Evolutionary conservation across 2,888 invertebrate genomes (phyloP).

Genomic region (Drosophila putrida): DNA sequence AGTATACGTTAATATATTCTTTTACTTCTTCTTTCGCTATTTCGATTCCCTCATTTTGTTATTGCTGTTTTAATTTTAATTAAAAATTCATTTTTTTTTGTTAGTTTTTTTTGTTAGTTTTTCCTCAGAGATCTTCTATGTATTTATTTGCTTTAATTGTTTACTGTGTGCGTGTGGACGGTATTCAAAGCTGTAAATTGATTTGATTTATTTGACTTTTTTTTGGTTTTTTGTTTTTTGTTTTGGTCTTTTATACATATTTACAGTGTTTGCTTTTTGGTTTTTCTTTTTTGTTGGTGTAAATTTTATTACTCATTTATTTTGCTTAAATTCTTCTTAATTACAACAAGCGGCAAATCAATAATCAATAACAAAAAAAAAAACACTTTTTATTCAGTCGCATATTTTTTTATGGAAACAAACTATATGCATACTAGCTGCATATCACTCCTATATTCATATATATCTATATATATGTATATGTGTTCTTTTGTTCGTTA

Average conservation of each 20-base stretch:
- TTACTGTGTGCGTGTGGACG: slow-evolving; percentile 81
- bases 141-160: slow-evolving; percentile 51
- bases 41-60: slow-evolving; percentile 3
- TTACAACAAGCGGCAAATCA: slow-evolving; percentile 79
- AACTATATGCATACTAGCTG: slow-evolving; percentile 43
- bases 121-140: slow-evolving; percentile 37
- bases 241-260: slow-evolving; percentile 47
- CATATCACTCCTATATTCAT: slow-evolving; percentile 28
- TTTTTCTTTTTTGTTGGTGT: slow-evolving; percentile 45
- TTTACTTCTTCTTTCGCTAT: not conserved
- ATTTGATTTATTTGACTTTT: slow-evolving; percentile 66
- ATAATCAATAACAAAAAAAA: slow-evolving; percentile 47
- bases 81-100: slow-evolving; percentile 30
- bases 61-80: slow-evolving; percentile 13
- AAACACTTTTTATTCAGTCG: slow-evolving; percentile 75
- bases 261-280: slow-evolving; percentile 45
- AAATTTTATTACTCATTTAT: slow-evolving; percentile 54
- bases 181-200: slow-evolving; percentile 80
- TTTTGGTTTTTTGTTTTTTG: slow-evolving; percentile 40
- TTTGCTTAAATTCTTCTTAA: slow-evolving; percentile 62
- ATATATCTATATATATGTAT: slow-evolving; percentile 31
- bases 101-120: slow-evolving; percentile 32
- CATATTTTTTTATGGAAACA: slow-evolving; percentile 68
- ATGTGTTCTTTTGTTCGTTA: slow-evolving; percentile 26
- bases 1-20: slow-evolving; percentile 64